phyloP scores from a whole-genome alignment of 2,113 vertebrate species.

The Nesospiza acunhae region DNA sequence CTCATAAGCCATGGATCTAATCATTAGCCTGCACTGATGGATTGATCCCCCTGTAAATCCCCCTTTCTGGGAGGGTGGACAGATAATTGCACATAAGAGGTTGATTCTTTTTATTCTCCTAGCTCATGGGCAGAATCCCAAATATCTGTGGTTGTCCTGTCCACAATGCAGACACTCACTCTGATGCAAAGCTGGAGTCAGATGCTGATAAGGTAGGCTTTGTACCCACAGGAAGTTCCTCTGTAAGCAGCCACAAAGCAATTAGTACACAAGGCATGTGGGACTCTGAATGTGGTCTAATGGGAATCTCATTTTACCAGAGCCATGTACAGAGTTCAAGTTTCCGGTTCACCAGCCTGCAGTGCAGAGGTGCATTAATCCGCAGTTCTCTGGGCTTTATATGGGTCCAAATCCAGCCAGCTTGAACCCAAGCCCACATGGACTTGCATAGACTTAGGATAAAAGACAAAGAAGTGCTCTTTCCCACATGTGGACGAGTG shows the following conservation, averaged over 20 bases:
- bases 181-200: not conserved
- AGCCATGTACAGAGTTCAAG: not conserved
- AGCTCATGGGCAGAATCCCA: not conserved
- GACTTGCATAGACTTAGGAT: too few species aligned
- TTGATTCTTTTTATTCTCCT: not conserved
- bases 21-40: not conserved
- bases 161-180: not conserved
- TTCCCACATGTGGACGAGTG: too few species aligned
- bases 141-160: not conserved
- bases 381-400: too few species aligned
- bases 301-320: not conserved
- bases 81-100: not conserved
- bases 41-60: not conserved
- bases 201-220: not conserved
- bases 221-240: not conserved
- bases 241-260: not conserved
- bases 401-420: too few species aligned
- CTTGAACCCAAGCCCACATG: too few species aligned
- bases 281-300: not conserved
- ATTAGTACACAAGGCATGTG: not conserved
- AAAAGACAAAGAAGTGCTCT: too few species aligned
- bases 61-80: not conserved
- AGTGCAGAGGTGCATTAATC: not conserved
- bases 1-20: not conserved
- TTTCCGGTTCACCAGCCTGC: not conserved